A percentile compares a stretch with the other conserved stretches of the same genome.
phyloP scores from a whole-genome alignment of 1,140 invertebrate genomes.

The Orchesella cincta region DNA sequence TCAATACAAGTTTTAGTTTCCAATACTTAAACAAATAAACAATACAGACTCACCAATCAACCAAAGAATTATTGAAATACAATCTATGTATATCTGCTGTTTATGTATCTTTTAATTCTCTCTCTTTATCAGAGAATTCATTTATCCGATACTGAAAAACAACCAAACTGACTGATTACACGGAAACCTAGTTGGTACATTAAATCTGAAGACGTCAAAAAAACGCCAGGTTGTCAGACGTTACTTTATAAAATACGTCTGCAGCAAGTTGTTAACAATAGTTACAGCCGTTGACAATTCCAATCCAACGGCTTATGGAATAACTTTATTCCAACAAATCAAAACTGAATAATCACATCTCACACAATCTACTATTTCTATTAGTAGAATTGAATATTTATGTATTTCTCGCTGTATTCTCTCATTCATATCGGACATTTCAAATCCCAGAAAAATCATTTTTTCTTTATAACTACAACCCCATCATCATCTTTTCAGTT shows the following conservation, averaged over 20 bases:
- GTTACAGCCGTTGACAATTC: not conserved
- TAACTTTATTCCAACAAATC: too few species aligned
- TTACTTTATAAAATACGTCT: too few species aligned
- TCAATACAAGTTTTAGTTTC: slow-evolving; percentile 28
- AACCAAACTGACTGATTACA: too few species aligned
- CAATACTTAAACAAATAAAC: slow-evolving; percentile 4
- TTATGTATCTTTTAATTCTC: not conserved
- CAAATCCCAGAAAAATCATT: not conserved
- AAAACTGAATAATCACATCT: slow-evolving; percentile 7
- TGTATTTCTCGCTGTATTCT: too few species aligned
- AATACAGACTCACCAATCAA: too few species aligned
- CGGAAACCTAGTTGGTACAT: too few species aligned
- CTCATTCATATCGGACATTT: not conserved
- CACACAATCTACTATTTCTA: slow-evolving; percentile 1
- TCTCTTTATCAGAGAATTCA: too few species aligned
- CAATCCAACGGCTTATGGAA: too few species aligned
- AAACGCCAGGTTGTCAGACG: too few species aligned
- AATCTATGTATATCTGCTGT: not conserved
- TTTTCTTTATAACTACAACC: not conserved
- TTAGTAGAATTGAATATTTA: not conserved
- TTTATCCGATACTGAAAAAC: too few species aligned
- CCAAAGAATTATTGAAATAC: not conserved
- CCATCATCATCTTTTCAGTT: not conserved
- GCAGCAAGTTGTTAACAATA: not conserved
- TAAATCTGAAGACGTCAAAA: too few species aligned